Percentiles rank a stretch among this genome's conserved stretches.
These are phyloP conservation scores for Lutraria lutraria DNA, from an alignment of 2,888 invertebrate genomes.

Conservation along the genomic window DNA sequence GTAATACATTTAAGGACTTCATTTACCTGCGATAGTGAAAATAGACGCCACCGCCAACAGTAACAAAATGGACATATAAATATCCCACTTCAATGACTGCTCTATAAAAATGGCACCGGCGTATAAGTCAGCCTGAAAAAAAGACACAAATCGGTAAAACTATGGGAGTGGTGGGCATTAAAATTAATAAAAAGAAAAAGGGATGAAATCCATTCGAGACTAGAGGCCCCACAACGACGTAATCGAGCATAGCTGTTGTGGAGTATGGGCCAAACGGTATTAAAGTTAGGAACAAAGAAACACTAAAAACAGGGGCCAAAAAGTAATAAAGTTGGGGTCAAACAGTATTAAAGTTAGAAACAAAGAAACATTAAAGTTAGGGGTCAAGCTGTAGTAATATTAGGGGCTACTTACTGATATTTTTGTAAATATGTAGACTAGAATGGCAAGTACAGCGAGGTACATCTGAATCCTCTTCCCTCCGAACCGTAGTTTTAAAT, in stretches of 20 bases:
- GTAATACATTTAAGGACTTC: background rate
- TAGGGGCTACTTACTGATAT: conserved; percentile 87
- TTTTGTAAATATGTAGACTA: conserved; percentile 89
- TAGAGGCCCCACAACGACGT: no score
- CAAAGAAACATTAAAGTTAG: no score
- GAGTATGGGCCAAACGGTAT: no score
- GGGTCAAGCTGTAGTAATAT: no score
- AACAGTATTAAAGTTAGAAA: no score
- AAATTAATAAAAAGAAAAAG: no score
- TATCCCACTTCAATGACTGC: conserved; percentile 87
- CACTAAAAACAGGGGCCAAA: no score
- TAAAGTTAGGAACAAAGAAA: no score
- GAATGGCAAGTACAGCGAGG: conserved; percentile 87
- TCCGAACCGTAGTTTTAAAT: conserved; percentile 88
- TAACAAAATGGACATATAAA: conserved; percentile 87
- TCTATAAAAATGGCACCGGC: conserved; percentile 88
- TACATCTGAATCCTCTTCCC: conserved; percentile 88
- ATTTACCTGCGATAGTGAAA: conserved; percentile 87
- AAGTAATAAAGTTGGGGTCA: no score
- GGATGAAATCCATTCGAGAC: no score
- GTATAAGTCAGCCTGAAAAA: conserved; percentile 87
- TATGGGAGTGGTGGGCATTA: no score
- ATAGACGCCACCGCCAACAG: conserved; percentile 87
- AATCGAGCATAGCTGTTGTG: no score
- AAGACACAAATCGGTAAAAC: background rate